Base-by-base conservation (phyloP, 2,113 vertebrate species). In the Eudyptes chrysolophus region DNA sequence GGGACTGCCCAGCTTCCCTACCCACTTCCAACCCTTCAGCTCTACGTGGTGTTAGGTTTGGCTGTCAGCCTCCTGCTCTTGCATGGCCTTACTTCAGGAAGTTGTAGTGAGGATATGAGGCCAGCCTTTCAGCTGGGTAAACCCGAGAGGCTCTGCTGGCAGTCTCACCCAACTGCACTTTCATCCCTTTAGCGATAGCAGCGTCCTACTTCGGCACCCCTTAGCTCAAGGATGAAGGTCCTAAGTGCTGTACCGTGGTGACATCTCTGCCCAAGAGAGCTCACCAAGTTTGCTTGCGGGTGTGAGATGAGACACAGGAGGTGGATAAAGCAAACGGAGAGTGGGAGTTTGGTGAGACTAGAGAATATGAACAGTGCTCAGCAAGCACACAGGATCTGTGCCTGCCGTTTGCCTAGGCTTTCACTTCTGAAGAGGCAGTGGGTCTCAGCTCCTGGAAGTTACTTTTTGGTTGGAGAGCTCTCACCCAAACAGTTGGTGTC, bases 31-130 rank as follows among this genome's bases (percentile, higher is more conserved):
- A 5, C 36, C 55, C n/a, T 65, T 54, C 60, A 27, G 75, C 69
- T 46, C 24, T 19, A 8, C 1, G 0, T 2, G 1, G 3, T 1
- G 5, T 13, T 42, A 5, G 17, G 29, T 10, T 80, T 18, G 17
- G 16, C 65, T 62, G 16, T 13, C 16, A 24, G 15, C 10, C 40
- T 25, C 22, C 68, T 16, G 20, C 58, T 51, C 70, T 25, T 22
- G 13, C 1, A 0, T n/a, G 48, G 38, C 61, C 66, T 34, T 38
- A 6, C n/a, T 58, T 62, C 1, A 1, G 65, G 24, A 52, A 57
- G 55, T 4, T 14, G 24, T 3, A 15, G 46, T 0, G 11, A 24
- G 44, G 22, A 17, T 1, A 4, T 0, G 3, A 51, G 46, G 81
- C 32, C 51, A 38, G 52, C 17, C 51, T 20, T 57, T 13, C 46